These are phyloP conservation scores for Apamea sordens DNA, from an alignment of 2,888 invertebrate genomes.

Conservation along the genomic window DNA sequence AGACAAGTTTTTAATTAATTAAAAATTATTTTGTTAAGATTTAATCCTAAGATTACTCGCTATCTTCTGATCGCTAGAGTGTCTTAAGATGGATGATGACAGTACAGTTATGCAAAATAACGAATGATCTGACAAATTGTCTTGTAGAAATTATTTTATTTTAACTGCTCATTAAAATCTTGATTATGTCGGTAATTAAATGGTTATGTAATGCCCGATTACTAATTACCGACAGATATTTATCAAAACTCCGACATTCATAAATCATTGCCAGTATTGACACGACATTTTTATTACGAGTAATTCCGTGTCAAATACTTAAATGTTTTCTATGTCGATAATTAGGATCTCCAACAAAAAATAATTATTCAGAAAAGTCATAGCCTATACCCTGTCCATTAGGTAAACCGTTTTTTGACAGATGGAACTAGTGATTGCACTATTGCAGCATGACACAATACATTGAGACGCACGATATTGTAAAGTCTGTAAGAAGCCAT, in stretches of 20 bases:
- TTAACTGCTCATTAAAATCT: conserved; percentile 24
- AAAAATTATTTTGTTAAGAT: conserved; percentile 34
- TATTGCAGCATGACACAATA: too few species aligned
- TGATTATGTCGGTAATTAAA: conserved; percentile 8
- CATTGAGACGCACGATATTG: too few species aligned
- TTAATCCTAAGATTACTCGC: conserved; percentile 17
- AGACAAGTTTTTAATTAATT: conserved; percentile 36
- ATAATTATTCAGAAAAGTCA: neutral
- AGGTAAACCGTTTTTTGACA: too few species aligned
- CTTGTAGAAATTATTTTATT: conserved; percentile 1
- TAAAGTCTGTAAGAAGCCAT: too few species aligned
- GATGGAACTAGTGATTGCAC: too few species aligned
- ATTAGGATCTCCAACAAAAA: neutral
- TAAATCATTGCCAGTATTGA: neutral
- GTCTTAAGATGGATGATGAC: conserved; percentile 55
- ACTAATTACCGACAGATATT: neutral
- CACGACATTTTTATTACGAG: neutral
- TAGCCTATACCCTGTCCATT: too few species aligned
- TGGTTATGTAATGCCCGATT: neutral
- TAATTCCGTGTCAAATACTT: neutral
- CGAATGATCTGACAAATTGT: conserved; percentile 38
- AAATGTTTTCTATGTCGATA: neutral
- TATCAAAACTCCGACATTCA: neutral
- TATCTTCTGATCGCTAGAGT: conserved; percentile 27
- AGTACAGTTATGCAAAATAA: conserved; percentile 35